A percentile compares a stretch with the other conserved stretches of the same genome.
Conservation (phyloP, 2,113 vertebrate species). For the Chiloscyllium plagiosum region DNA sequence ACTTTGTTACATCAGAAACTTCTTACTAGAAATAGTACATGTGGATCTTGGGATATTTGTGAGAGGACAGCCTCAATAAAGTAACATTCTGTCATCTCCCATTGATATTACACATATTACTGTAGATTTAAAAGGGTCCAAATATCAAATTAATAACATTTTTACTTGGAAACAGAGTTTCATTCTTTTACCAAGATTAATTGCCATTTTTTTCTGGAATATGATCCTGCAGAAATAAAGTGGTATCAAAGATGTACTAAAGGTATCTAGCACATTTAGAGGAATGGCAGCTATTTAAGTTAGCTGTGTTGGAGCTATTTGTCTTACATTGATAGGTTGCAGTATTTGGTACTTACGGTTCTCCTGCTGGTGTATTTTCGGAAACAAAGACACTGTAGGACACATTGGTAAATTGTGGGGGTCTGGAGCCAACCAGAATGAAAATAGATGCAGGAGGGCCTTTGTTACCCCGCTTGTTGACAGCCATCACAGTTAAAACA, state of each 20-base stretch:
- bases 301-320: constrained; percentile 6
- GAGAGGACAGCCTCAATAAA: not conserved
- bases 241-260: not conserved
- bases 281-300: not conserved
- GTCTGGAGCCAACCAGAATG: constrained; percentile 65
- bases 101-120: not conserved
- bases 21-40: not conserved
- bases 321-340: not conserved
- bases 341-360: constrained; percentile 60
- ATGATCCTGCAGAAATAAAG: not conserved
- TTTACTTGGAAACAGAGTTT: not conserved
- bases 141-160: not conserved
- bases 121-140: not conserved
- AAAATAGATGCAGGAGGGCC: constrained; percentile 60
- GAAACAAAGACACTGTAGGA: constrained; percentile 68
- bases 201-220: not conserved
- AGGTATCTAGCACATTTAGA: not conserved
- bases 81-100: not conserved
- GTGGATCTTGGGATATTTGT: not conserved
- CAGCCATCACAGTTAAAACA: constrained; percentile 64
- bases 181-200: not conserved
- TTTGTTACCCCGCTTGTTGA: constrained; percentile 55
- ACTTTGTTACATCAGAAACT: not conserved
- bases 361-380: constrained; percentile 62
- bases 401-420: constrained; percentile 76